Base-by-base conservation (phyloP, 2,113 vertebrate genomes). In the Pedionomus torquatus region DNA sequence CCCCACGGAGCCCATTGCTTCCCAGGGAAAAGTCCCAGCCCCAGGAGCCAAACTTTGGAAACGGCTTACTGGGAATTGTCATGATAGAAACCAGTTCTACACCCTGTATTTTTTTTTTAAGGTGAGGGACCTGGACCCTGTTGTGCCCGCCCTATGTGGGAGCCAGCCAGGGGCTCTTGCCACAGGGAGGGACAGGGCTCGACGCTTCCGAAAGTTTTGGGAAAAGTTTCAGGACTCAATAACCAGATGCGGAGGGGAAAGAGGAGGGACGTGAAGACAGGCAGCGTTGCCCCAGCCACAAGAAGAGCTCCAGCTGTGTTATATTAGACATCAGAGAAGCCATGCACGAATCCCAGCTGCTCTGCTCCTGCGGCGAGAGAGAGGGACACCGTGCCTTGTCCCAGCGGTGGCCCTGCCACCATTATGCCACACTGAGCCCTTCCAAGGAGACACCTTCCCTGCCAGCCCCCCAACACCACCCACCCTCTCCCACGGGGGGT, bases 221-320 rank as follows among this genome's bases (percentile, higher is more conserved):
- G 68, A 28, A 3, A 28, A 75, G 46, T 61, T 55, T 55, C 35
- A 23, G 31, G 30, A 46, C 28, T 21, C 3, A 1, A 70, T 16
- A 41, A 39, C 17, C 46, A 37, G 66, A 18, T 2, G 13, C 15
- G 6, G 58, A 24, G 10, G 25, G 39, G 58, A 30, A 15, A 44
- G 39, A 8, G 0, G 28, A 60, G 39, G n/a, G 51, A 23, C 24
- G 1, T 0, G 26, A 26, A 17, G 71, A 17, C 28, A 2, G 0
- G 21, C 51, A 6, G 69, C 35, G 17, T 31, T 35, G 31, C 11
- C 57, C 61, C 31, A 21, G 28, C 2, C 1, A 10, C 39, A 9
- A 11, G 49, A 31, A 33, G 1, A 26, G 43, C 54, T 31, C 21
- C 54, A 41, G 39, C 37, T 3, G 17, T 3, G 13, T 8, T 16